A percentile compares a stretch with the other conserved stretches of the same genome.
Evolutionary conservation across 2,797 vertebrate species (phyloP).

Genomic region (Anolis apletophallus): DNA sequence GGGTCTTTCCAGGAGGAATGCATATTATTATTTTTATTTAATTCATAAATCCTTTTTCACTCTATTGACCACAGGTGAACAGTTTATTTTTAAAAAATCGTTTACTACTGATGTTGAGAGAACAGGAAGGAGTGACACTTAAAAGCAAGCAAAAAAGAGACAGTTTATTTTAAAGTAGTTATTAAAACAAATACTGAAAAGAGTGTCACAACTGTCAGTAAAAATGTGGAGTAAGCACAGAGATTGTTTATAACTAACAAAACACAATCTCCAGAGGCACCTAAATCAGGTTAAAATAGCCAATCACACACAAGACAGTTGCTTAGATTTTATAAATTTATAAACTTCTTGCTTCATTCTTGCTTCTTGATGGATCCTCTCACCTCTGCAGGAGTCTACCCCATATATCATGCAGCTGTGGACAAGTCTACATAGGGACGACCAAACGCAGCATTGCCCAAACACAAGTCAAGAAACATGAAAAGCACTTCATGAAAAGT

Average conservation of each 20-base stretch:
- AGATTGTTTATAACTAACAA: not conserved
- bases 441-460: no score
- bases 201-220: slow-evolving; percentile 28
- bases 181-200: slow-evolving; percentile 48
- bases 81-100: slow-evolving; percentile 38
- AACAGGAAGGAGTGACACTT: not conserved
- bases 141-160: not conserved
- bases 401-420: no score
- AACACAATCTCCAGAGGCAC: not conserved
- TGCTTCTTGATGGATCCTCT: no score
- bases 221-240: fast-evolving
- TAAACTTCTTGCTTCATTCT: no score
- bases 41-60: slow-evolving; percentile 73
- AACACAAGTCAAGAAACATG: no score
- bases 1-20: slow-evolving; percentile 72
- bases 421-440: no score
- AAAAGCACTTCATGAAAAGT: no score
- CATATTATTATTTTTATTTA: slow-evolving; percentile 54
- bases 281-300: not conserved
- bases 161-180: not conserved
- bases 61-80: slow-evolving; percentile 60
- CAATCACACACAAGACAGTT: not conserved
- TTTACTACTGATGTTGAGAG: slow-evolving; percentile 51
- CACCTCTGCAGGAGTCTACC: no score
- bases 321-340: no score